Base-by-base conservation (phyloP, 2,888 invertebrate genomes). In the Acanthosoma haemorrhoidale region DNA sequence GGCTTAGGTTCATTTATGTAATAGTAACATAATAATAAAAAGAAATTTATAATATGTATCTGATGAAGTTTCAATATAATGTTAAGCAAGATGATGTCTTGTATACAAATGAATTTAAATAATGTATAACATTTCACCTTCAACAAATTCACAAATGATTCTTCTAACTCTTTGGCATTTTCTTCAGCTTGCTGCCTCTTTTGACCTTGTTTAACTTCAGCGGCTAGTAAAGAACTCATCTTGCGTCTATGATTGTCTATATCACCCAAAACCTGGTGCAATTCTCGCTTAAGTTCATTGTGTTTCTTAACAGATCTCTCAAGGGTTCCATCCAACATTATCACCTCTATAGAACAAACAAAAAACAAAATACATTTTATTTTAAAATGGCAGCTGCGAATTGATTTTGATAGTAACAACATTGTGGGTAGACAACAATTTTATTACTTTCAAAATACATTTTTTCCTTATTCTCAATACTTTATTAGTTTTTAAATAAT, bases 241-340 rank as follows among this genome's bases (percentile, higher is more conserved):
- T 39, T 66, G 43, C 66, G 59, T 29, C 51, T 66, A 3, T 63
- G 31, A 34, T 43, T 43, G 38, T 70, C 66, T 58, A 70, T 32
- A 11, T 66, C 57, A 21, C 36, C 29, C 29, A 70, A 43, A 25
- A 57, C 31, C 31, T 57, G 34, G 15, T 34, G 9, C 18, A 57
- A 31, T 51, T 67, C 67, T 31, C 31, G 18, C 21, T 67, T 36
- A 6, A 16, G 43, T 25, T 67, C 57, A 6, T 67, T 34, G 15
- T 34, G 16, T 9, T 67, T 29, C 32, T 51, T 36, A n/a, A 9
- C 15, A 16, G 18, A 16, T 67, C 67, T 67, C 15, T 67, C 31
- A 4, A 67, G 21, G n/a, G 67, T 32, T 15, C 43, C 31, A 15
- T 67, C 67, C 32, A 67, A 32, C 67, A 67, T 43, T 18, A 16